Evolutionary conservation across 2,113 vertebrate genomes (phyloP).

Genomic region (Lasiurus cinereus): DNA sequence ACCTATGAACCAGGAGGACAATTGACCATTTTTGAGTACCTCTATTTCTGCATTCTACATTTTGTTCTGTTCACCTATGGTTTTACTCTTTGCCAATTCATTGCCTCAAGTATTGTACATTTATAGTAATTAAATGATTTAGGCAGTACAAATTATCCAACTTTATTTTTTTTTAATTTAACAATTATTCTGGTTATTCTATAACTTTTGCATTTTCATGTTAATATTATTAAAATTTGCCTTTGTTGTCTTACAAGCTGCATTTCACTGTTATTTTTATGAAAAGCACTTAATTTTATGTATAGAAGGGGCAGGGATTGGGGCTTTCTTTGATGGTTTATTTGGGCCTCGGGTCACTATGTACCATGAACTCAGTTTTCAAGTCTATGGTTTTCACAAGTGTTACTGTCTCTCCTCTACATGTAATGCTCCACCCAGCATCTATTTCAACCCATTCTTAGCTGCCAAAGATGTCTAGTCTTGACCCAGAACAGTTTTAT

Average conservation of each 20-base stretch:
- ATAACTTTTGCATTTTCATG: neutral
- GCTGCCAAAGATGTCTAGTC: neutral
- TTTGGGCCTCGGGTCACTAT: neutral
- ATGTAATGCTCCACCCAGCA: fast-evolving
- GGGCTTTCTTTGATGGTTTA: neutral
- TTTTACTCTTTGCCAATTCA: neutral
- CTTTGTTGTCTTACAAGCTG: neutral
- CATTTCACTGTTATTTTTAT: neutral
- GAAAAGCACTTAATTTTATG: neutral
- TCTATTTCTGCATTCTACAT: neutral
- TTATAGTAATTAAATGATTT: neutral
- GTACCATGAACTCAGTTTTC: fast-evolving
- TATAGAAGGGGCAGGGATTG: fast-evolving
- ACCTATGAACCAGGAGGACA: too few species aligned
- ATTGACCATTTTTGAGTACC: too few species aligned
- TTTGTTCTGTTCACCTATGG: neutral
- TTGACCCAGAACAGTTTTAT: fast-evolving
- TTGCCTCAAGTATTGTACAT: neutral
- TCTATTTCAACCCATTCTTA: neutral
- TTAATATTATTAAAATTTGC: neutral
- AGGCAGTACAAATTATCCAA: neutral
- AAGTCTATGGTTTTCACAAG: neutral
- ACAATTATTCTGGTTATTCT: neutral
- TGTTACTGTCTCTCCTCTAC: fast-evolving
- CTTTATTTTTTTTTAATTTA: neutral